Percentiles rank a stretch among this genome's conserved stretches.
Conservation (phyloP, 2,888 invertebrate species). For the Pachymerium ferrugineum region DNA sequence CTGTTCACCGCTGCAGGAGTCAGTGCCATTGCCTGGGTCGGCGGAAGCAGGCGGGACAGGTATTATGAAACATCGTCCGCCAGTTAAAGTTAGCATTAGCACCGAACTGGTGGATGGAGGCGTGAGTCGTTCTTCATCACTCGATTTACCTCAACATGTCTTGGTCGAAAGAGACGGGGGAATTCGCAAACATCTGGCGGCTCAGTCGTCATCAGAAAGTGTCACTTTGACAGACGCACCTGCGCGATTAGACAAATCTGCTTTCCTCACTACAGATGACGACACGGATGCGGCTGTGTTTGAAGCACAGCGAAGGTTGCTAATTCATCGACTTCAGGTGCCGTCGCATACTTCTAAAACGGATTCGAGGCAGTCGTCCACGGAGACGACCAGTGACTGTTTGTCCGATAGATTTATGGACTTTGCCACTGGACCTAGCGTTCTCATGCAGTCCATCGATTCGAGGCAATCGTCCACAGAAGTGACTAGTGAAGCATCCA, state of each 20-base stretch:
- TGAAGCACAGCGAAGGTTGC: background rate
- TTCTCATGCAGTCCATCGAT: background rate
- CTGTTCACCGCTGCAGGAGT: constrained; percentile 30
- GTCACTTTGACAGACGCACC: constrained; percentile 17
- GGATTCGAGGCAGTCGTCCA: constrained; percentile 30
- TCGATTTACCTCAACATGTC: background rate
- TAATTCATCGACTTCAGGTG: constrained; percentile 23
- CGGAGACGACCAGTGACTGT: constrained; percentile 30
- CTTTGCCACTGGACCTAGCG: background rate
- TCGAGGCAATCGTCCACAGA: constrained; percentile 30
- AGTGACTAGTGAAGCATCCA: constrained; percentile 31
- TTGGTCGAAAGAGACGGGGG: background rate
- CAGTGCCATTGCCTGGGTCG: constrained; percentile 9
- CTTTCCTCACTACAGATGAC: constrained; percentile 16
- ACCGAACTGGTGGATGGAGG: background rate
- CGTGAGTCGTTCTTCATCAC: background rate
- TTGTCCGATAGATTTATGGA: constrained; percentile 17
- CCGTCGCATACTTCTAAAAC: background rate
- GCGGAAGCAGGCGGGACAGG: background rate
- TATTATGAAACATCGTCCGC: background rate
- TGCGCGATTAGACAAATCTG: background rate
- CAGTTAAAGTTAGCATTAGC: background rate
- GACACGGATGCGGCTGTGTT: background rate
- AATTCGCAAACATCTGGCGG: background rate
- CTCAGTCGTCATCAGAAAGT: constrained; percentile 28